phyloP scores from a whole-genome alignment of 2,888 invertebrate genomes.

The Gortyna flavago region DNA sequence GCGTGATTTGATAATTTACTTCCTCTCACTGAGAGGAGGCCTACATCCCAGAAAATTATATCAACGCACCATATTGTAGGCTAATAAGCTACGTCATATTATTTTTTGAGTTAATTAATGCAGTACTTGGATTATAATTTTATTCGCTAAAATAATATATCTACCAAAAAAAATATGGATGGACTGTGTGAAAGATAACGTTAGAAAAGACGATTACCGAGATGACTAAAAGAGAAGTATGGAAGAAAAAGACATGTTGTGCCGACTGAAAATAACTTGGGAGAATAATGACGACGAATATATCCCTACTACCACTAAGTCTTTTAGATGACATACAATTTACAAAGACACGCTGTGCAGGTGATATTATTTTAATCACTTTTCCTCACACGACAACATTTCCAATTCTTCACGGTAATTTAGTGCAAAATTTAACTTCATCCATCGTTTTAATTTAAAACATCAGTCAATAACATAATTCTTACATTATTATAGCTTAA shows the following conservation, averaged over 20 bases:
- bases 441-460: constrained; percentile 44
- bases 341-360: constrained; percentile 3
- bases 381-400: constrained; percentile 13
- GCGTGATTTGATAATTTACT: neutral
- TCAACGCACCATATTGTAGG: neutral
- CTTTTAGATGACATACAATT: neutral
- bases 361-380: constrained; percentile 30
- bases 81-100: neutral
- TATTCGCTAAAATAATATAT: neutral
- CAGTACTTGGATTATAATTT: neutral
- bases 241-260: neutral
- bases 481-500: constrained; percentile 57
- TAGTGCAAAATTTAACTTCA: constrained; percentile 3
- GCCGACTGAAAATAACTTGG: neutral
- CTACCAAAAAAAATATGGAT: neutral
- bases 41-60: neutral
- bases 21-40: neutral
- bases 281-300: neutral
- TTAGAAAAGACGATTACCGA: neutral
- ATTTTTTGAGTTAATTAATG: neutral
- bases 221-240: neutral
- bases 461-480: constrained; percentile 56
- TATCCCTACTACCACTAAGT: neutral
- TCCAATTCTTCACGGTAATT: constrained; percentile 42
- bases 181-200: neutral